phyloP scores from a whole-genome alignment of 2,888 invertebrate species.

The Tortricodes alternella region DNA sequence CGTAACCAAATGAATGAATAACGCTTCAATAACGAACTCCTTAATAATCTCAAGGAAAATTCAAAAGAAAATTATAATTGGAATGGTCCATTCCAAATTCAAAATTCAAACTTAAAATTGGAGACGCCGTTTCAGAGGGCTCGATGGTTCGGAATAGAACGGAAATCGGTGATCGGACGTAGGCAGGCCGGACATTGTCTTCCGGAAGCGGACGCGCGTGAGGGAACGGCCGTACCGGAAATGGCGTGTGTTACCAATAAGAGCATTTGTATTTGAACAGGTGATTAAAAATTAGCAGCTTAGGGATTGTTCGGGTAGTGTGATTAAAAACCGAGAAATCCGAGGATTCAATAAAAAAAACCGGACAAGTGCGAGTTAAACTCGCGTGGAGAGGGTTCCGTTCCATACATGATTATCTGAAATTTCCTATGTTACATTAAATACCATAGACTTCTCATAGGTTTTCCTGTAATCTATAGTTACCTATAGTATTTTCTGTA shows the following conservation, averaged over 20 bases:
- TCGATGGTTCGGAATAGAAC: slow-evolving; percentile 29
- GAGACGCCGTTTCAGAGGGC: slow-evolving; percentile 41
- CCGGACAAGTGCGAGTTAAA: too few species aligned
- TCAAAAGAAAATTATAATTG: slow-evolving; percentile 14
- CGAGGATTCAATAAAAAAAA: too few species aligned
- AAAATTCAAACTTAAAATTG: slow-evolving; percentile 44
- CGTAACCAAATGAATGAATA: slow-evolving; percentile 11
- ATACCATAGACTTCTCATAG: too few species aligned
- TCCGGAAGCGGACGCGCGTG: slow-evolving; percentile 72
- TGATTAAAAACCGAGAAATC: too few species aligned
- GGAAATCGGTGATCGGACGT: slow-evolving; percentile 70
- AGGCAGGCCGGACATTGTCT: slow-evolving; percentile 70
- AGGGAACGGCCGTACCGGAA: slow-evolving; percentile 64
- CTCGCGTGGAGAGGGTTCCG: too few species aligned
- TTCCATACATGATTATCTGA: too few species aligned
- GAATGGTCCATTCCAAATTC: slow-evolving; percentile 35
- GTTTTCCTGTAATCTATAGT: too few species aligned
- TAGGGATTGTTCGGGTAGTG: slow-evolving; percentile 3
- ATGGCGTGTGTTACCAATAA: slow-evolving; percentile 62
- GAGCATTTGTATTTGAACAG: slow-evolving; percentile 43
- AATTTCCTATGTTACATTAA: too few species aligned
- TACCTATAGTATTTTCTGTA: too few species aligned
- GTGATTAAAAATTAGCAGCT: slow-evolving; percentile 25
- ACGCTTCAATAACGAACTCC: slow-evolving; percentile 5
- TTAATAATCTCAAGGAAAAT: not conserved